These are phyloP conservation scores for Prionchulus punctatus DNA, from an alignment of 2,888 invertebrate species.

Conservation along the genomic window DNA sequence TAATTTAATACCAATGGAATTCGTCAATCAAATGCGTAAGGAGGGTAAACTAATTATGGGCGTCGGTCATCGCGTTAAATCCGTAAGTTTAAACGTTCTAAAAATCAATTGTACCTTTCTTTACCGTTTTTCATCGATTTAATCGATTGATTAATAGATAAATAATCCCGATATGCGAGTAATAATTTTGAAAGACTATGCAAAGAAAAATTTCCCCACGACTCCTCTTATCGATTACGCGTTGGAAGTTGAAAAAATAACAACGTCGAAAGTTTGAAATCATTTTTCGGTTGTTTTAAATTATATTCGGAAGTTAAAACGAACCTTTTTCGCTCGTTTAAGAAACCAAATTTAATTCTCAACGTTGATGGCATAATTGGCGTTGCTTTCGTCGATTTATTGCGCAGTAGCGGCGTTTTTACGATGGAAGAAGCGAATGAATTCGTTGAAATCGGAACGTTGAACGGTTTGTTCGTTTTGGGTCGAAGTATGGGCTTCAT, in stretches of 20 bases:
- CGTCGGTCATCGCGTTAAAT: conserved; percentile 74
- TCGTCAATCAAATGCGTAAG: conserved; percentile 91
- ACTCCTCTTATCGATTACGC: conserved; percentile 89
- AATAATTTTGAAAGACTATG: conserved; percentile 86
- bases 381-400: conserved; percentile 86
- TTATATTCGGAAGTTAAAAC: too few relatives aligned
- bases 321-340: conserved; percentile 16
- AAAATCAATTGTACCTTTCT: too few relatives aligned
- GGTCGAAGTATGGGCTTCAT: conserved; percentile 97
- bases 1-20: conserved; percentile 87
- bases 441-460: conserved; percentile 88
- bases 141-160: not conserved
- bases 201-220: conserved; percentile 73
- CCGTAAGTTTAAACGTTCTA: conserved; percentile 35
- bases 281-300: not conserved
- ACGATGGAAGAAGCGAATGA: conserved; percentile 92
- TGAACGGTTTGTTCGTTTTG: conserved; percentile 92
- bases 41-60: conserved; percentile 97
- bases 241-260: conserved; percentile 92
- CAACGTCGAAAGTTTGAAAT: conserved; percentile 62
- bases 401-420: conserved; percentile 80
- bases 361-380: conserved; percentile 98
- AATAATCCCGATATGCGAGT: conserved; percentile 84
- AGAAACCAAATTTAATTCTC: conserved; percentile 95
- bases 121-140: not conserved